A percentile compares a stretch with the other conserved stretches of the same genome.
These are phyloP conservation scores for Ameiurus melas DNA, from an alignment of 2,113 vertebrate genomes.

Conservation along the genomic window DNA sequence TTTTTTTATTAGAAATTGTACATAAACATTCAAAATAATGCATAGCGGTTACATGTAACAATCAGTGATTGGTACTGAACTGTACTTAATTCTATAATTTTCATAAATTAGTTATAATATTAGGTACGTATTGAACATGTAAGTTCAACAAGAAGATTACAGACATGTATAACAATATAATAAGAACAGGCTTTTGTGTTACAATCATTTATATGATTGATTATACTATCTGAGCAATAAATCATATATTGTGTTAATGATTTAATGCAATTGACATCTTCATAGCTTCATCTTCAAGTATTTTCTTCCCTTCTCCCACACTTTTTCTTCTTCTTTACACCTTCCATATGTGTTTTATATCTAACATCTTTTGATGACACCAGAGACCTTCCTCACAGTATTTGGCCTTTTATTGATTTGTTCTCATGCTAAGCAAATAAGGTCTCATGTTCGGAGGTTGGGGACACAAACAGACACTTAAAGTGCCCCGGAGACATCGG, in stretches of 20 bases:
- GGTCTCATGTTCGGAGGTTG: constrained; percentile 83
- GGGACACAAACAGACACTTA: constrained; percentile 86
- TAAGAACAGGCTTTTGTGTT: not conserved
- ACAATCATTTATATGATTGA: constrained; percentile 2
- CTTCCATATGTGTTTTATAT: constrained; percentile 60
- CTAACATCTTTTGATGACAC: constrained; percentile 83
- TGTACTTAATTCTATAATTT: not conserved
- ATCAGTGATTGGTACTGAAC: not conserved
- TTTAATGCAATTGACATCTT: not conserved
- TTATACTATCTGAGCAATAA: not conserved
- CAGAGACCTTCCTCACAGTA: constrained; percentile 71
- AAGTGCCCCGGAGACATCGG: constrained; percentile 80
- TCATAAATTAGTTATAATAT: not conserved
- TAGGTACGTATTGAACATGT: not conserved
- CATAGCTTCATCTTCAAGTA: not conserved
- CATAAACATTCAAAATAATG: not conserved
- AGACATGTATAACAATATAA: not conserved
- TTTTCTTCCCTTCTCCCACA: not conserved
- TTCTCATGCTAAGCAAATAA: constrained; percentile 90
- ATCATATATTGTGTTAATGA: not conserved
- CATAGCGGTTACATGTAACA: not conserved
- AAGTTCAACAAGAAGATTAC: not conserved
- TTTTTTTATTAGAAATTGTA: not conserved
- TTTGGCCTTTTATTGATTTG: constrained; percentile 89
- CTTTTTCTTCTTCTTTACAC: constrained; percentile 24